Evolutionary conservation across 2,888 invertebrate species (phyloP).

Genomic region (Drosophila birchii): DNA sequence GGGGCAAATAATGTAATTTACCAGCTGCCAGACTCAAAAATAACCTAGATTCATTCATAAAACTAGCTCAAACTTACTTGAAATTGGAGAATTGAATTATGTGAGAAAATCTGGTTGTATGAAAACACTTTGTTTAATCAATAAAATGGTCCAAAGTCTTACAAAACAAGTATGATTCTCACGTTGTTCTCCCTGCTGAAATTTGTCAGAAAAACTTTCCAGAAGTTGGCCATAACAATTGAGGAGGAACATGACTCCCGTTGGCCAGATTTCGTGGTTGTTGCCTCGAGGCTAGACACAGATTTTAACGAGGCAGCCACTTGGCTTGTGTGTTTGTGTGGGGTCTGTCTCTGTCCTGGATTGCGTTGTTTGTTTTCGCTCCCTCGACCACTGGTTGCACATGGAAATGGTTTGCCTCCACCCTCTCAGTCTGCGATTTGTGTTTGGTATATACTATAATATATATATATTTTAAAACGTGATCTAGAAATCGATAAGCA

Average conservation of each 20-base stretch:
- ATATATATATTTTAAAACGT: slow-evolving; percentile 56
- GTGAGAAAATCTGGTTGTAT: not conserved
- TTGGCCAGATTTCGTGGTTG: slow-evolving; percentile 17
- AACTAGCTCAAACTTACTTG: slow-evolving; percentile 7
- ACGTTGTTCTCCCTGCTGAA: slow-evolving; percentile 3
- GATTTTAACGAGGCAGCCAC: slow-evolving; percentile 31
- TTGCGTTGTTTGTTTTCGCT: slow-evolving; percentile 7
- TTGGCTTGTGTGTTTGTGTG: slow-evolving; percentile 1
- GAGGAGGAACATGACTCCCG: slow-evolving; percentile 27
- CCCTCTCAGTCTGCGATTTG: slow-evolving; percentile 45
- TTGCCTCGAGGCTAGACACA: slow-evolving; percentile 25
- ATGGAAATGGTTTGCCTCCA: slow-evolving; percentile 47
- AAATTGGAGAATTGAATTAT: slow-evolving; percentile 12
- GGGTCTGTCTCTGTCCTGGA: slow-evolving; percentile 1
- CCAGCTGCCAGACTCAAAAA: not conserved
- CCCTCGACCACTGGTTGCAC: slow-evolving; percentile 46
- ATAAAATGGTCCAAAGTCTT: slow-evolving; percentile 18
- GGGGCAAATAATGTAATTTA: not conserved
- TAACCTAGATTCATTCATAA: not conserved
- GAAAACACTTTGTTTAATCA: slow-evolving; percentile 3
- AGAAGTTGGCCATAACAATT: slow-evolving; percentile 6
- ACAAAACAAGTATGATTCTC: slow-evolving; percentile 2
- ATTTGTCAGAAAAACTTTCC: slow-evolving; percentile 35
- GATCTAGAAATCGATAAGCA: slow-evolving; percentile 73
- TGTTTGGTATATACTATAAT: slow-evolving; percentile 13